Evolutionary conservation across 2,888 invertebrate species (phyloP), one percentile per base, ranked within the genome.

Genomic region (Lordiphosa fenestrarum): DNA sequence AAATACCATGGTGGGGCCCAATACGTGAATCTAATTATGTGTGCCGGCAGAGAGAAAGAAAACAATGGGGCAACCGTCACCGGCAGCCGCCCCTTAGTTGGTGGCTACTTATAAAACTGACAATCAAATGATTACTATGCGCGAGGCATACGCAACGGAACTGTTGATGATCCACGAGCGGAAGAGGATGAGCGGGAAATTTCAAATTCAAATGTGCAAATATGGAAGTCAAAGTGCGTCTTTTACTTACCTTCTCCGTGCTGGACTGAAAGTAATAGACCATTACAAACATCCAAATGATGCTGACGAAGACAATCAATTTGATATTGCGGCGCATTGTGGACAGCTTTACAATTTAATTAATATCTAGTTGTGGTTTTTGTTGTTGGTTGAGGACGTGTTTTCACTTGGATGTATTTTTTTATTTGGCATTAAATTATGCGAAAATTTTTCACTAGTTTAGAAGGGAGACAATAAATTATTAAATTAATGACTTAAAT

Each of bases 271-370:
- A 88, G 73, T 88, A 89, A 72, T 89, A 89, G 66, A 89, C 88
- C 89, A 89, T 88, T 69, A 88, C 87, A 67, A 89, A 89, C 89
- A 89, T 89, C 89, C 89, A 89, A 58, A 89, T 87, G 76, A 88
- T 82, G 82, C 87, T 86, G 36, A 89, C 89, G 73, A 89, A 89
- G 35, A 87, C 88, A 71, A 89, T 86, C 71, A 89, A 69, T 77
- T 89, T 89, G 61, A 89, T 87, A 73, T 89, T 89, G 68, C 89
- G 88, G 52, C 89, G 88, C 89, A 89, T 89, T 68, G 44, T 71
- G 69, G 56, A 60, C 40, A 44, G 41, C 46, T 54, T 53, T n/a
- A 47, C 48, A 42, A 10, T 56, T 19, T 51, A 30, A 58, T 3
- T 41, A 38, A 12, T 41, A 9, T 55, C 35, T 56, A 42, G 37